Percentiles rank a stretch among this genome's conserved stretches.
These are phyloP conservation scores for Gopherus flavomarginatus DNA, from an alignment of 2,113 vertebrate genomes.

Conservation along the genomic window DNA sequence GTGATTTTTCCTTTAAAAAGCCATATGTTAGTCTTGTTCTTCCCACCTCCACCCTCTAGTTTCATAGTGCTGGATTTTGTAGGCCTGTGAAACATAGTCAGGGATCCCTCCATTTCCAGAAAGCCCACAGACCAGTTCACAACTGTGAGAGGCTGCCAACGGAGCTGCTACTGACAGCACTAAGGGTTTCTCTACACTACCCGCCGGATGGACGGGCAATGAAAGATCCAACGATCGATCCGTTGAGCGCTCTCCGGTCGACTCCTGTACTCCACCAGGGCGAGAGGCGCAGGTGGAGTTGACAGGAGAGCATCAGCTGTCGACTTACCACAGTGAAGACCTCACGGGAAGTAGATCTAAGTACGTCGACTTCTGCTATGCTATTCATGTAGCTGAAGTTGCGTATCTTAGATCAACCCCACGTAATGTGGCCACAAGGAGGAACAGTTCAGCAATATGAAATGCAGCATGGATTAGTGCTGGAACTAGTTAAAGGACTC, in stretches of 20 bases:
- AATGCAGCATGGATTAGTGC: not conserved
- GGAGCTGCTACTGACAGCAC: not conserved
- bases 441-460: not conserved
- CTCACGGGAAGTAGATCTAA: too few species aligned
- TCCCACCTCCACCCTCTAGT: not conserved
- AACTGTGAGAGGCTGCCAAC: not conserved
- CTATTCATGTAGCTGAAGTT: too few species aligned
- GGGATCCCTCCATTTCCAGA: not conserved
- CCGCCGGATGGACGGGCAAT: too few species aligned
- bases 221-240: too few species aligned
- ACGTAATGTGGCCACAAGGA: not conserved
- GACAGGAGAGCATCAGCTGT: too few species aligned
- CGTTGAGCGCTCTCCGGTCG: too few species aligned
- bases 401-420: too few species aligned
- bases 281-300: too few species aligned
- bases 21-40: not conserved
- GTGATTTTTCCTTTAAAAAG: not conserved
- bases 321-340: too few species aligned
- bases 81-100: not conserved
- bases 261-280: too few species aligned
- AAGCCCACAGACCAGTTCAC: not conserved
- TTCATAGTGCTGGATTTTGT: not conserved
- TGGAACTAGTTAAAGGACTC: not conserved
- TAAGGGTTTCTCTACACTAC: not conserved
- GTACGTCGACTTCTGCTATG: too few species aligned